A percentile compares a stretch with the other conserved stretches of the same genome.
Conservation (phyloP, 2,888 invertebrate genomes). For the Clitarchus hookeri region DNA sequence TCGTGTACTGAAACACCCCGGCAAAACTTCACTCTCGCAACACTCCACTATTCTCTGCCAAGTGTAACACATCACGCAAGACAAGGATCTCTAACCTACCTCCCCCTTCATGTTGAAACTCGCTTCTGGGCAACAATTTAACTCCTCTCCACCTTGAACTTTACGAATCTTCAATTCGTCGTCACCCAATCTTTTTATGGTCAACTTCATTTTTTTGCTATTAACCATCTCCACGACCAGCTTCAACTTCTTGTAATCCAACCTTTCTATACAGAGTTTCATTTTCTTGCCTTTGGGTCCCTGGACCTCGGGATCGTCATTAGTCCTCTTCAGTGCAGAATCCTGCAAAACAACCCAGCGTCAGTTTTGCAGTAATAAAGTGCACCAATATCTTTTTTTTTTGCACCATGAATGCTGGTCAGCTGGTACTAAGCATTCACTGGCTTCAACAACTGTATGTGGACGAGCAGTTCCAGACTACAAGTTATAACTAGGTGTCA, state of each 20-base stretch:
- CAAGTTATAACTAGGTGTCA: no score
- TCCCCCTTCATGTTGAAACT: neutral
- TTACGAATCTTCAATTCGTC: neutral
- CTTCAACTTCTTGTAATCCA: neutral
- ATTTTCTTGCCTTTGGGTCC: neutral
- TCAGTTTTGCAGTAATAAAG: neutral
- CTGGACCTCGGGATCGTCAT: neutral
- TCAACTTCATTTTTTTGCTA: constrained; percentile 4
- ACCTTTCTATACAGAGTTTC: neutral
- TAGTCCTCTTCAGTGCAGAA: neutral
- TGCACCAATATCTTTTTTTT: neutral
- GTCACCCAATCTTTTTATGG: neutral
- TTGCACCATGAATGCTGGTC: neutral
- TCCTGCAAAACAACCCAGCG: neutral
- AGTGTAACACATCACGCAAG: no score
- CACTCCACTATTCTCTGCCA: no score
- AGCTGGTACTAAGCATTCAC: neutral
- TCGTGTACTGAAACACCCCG: no score
- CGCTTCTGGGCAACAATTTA: neutral
- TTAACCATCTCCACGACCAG: neutral
- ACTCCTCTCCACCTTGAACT: neutral
- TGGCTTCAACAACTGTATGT: neutral
- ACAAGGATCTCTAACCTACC: neutral
- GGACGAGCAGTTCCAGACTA: no score
- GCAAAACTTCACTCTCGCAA: no score